phyloP scores from a whole-genome alignment of 1,140 invertebrate genomes.

The Caenorhabditis remanei region DNA sequence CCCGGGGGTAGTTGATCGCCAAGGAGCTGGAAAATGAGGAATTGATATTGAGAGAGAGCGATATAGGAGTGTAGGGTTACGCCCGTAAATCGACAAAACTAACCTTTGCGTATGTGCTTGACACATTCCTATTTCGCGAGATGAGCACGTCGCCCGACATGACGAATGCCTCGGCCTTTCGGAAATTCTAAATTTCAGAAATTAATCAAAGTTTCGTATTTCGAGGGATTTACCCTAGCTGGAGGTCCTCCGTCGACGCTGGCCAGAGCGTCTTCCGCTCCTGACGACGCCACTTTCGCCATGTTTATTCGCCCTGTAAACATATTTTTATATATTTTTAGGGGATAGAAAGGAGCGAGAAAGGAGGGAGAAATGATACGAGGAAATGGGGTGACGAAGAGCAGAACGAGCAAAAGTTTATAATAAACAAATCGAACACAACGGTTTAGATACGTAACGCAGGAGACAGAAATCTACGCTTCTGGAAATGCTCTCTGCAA shows the following conservation, averaged over 20 bases:
- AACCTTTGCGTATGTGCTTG: conserved; percentile 43
- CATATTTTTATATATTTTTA: neutral
- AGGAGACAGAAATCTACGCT: too few relatives aligned
- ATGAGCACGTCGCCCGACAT: conserved; percentile 29
- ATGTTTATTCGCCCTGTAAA: neutral
- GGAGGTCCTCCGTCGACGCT: neutral
- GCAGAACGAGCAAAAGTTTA: too few relatives aligned
- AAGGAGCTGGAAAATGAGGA: conserved; percentile 5
- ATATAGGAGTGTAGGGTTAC: neutral
- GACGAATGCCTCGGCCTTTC: conserved; percentile 19
- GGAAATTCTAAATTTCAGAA: neutral
- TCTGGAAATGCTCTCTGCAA: too few relatives aligned
- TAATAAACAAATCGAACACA: too few relatives aligned
- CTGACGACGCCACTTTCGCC: conserved; percentile 26
- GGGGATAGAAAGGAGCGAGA: neutral
- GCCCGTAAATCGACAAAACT: neutral
- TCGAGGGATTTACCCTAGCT: neutral
- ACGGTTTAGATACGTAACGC: too few relatives aligned
- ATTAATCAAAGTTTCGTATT: neutral
- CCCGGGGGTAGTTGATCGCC: conserved; percentile 30
- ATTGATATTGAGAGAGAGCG: neutral
- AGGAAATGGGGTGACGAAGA: neutral
- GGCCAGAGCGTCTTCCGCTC: conserved; percentile 22
- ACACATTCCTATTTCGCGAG: conserved; percentile 13
- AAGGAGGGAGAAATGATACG: neutral